These are phyloP conservation scores for Apaloderma vittatum DNA, from an alignment of 2,113 vertebrate species.

Conservation along the genomic window DNA sequence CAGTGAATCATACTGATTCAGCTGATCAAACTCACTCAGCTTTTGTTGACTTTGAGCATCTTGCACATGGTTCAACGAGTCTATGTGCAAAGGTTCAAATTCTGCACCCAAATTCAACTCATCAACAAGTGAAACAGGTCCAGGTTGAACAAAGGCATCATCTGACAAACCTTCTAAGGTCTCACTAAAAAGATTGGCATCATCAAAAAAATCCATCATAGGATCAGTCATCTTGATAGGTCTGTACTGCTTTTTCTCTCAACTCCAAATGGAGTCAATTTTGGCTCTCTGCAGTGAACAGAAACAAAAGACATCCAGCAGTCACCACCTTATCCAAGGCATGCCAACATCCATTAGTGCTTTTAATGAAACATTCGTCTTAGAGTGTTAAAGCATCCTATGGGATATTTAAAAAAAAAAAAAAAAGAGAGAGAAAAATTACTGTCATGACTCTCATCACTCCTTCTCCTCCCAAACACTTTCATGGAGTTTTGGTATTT, in stretches of 20 bases:
- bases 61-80: slow-evolving; percentile 87
- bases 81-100: slow-evolving; percentile 94
- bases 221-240: slow-evolving; percentile 85
- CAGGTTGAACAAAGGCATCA: slow-evolving; percentile 89
- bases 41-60: slow-evolving; percentile 83
- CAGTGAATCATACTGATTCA: slow-evolving; percentile 88
- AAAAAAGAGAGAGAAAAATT: not conserved
- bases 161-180: slow-evolving; percentile 93
- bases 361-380: slow-evolving; percentile 47
- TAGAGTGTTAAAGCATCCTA: slow-evolving; percentile 47
- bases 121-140: slow-evolving; percentile 93
- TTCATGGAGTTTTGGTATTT: not conserved
- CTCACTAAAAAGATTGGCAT: slow-evolving; percentile 94
- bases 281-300: slow-evolving; percentile 59
- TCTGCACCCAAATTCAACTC: slow-evolving; percentile 93
- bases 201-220: slow-evolving; percentile 98
- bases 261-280: slow-evolving; percentile 75
- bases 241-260: slow-evolving; percentile 61
- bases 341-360: slow-evolving; percentile 73
- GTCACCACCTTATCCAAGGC: slow-evolving; percentile 77
- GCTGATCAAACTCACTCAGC: slow-evolving; percentile 87
- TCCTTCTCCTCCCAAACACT: not conserved
- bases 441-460: not conserved
- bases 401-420: too few relatives aligned
- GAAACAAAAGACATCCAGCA: slow-evolving; percentile 63